Conservation (phyloP, 2,888 invertebrate genomes). For the Chymomyza amoena region DNA sequence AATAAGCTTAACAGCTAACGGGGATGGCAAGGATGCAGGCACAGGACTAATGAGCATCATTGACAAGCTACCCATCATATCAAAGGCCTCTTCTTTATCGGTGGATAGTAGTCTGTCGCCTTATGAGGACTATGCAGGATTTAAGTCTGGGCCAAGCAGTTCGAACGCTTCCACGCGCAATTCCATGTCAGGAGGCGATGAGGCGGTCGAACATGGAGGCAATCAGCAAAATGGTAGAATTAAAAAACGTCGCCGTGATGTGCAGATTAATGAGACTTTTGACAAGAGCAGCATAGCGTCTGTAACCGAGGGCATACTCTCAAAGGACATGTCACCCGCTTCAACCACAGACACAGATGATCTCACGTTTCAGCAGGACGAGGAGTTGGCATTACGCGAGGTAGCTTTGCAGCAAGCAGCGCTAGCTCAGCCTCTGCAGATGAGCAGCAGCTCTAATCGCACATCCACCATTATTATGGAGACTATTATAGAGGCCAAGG, state of each 20-base stretch:
- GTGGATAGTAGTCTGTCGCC: conserved; percentile 78
- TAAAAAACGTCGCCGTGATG: conserved; percentile 76
- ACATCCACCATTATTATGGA: conserved; percentile 76
- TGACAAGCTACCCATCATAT: conserved; percentile 78
- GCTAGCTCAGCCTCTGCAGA: conserved; percentile 41
- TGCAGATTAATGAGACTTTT: conserved; percentile 78
- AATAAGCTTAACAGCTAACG: conserved; percentile 72
- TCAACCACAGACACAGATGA: conserved; percentile 79
- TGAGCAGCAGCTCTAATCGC: conserved; percentile 69
- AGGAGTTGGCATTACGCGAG: conserved; percentile 69
- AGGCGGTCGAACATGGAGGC: conserved; percentile 40
- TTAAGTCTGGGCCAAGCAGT: conserved; percentile 77
- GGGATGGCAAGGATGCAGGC: conserved; percentile 52
- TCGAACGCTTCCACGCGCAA: conserved; percentile 70
- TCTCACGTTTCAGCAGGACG: conserved; percentile 78
- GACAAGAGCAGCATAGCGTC: conserved; percentile 79
- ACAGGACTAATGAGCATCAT: conserved; percentile 78
- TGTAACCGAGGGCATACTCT: conserved; percentile 77
- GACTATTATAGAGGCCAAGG: conserved; percentile 78
- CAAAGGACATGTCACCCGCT: conserved; percentile 77
- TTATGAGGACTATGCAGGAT: conserved; percentile 76
- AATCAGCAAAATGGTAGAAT: conserved; percentile 46
- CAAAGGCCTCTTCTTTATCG: conserved; percentile 78
- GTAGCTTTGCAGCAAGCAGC: conserved; percentile 44
- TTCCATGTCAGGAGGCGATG: conserved; percentile 57